Conservation (phyloP, 2,797 vertebrate genomes). For the Gallinago solitaria region DNA sequence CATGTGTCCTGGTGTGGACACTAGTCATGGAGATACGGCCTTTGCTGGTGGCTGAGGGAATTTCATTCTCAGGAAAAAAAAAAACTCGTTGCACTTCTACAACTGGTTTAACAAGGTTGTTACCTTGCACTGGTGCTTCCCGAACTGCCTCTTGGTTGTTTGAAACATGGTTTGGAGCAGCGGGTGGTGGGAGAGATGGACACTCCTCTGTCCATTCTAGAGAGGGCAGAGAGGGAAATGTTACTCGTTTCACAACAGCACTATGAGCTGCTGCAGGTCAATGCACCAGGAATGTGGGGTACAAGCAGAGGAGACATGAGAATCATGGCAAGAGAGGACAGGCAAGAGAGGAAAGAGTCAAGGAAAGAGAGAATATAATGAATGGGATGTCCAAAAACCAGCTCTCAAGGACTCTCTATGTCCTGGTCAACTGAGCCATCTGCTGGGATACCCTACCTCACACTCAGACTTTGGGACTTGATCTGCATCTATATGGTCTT, state of each 20-base stretch:
- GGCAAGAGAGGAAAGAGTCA: slow-evolving; percentile 13
- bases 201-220: slow-evolving; percentile 96
- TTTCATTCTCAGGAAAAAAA: not conserved
- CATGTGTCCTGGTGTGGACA: not conserved
- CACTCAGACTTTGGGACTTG: not conserved
- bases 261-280: not conserved
- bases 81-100: not conserved
- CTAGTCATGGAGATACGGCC: not conserved
- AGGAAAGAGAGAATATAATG: not conserved
- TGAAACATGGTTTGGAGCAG: slow-evolving; percentile 85
- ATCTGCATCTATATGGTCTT: not conserved
- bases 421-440: not conserved
- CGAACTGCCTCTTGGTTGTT: slow-evolving; percentile 91
- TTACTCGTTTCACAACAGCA: slow-evolving; percentile 1
- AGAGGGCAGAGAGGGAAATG: slow-evolving; percentile 58
- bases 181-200: slow-evolving; percentile 84
- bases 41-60: not conserved
- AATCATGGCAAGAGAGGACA: not conserved
- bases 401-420: not conserved
- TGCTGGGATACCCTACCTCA: not conserved
- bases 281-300: not conserved
- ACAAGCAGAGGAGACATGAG: not conserved
- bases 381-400: not conserved
- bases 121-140: slow-evolving; percentile 86
- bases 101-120: slow-evolving; percentile 53